phyloP scores from a whole-genome alignment of 2,797 vertebrate species.

The Neostethus bicornis region DNA sequence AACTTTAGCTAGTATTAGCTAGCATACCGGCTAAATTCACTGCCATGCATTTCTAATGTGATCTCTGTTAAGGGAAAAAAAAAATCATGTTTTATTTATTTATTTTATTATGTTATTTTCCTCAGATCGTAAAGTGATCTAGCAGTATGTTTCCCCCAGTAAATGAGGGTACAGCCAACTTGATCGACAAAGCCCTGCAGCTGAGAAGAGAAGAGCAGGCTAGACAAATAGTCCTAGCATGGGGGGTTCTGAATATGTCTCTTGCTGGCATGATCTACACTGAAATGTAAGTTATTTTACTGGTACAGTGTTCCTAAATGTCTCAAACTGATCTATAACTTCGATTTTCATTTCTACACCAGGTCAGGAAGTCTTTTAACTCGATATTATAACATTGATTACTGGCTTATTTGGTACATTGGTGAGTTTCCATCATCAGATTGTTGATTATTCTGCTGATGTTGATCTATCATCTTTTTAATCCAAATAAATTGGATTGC shows the following conservation, averaged over 20 bases:
- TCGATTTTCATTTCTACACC: conserved; percentile 15
- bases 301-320: no score
- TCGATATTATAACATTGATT: conserved; percentile 90
- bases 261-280: conserved; percentile 95
- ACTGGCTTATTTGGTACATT: conserved; percentile 95
- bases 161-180: conserved; percentile 76
- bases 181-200: conserved; percentile 89
- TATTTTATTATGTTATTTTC: not conserved
- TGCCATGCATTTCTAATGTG: not conserved
- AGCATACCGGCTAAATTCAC: conserved; percentile 20
- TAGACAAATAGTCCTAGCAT: conserved; percentile 89
- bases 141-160: conserved; percentile 74
- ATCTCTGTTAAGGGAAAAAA: not conserved
- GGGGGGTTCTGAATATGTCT: conserved; percentile 92
- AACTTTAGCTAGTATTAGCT: conserved; percentile 46
- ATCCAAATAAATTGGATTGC: not conserved
- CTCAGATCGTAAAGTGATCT: conserved; percentile 31
- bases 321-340: not conserved
- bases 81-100: not conserved
- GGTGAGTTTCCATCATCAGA: conserved; percentile 79
- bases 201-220: conserved; percentile 91
- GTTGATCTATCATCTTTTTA: no score
- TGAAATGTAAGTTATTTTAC: conserved; percentile 84
- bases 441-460: not conserved
- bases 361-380: conserved; percentile 93